Evolutionary conservation across 2,113 vertebrate species (phyloP), one percentile per base, ranked within the genome.

Genomic region (Bagarius yarrelli): DNA sequence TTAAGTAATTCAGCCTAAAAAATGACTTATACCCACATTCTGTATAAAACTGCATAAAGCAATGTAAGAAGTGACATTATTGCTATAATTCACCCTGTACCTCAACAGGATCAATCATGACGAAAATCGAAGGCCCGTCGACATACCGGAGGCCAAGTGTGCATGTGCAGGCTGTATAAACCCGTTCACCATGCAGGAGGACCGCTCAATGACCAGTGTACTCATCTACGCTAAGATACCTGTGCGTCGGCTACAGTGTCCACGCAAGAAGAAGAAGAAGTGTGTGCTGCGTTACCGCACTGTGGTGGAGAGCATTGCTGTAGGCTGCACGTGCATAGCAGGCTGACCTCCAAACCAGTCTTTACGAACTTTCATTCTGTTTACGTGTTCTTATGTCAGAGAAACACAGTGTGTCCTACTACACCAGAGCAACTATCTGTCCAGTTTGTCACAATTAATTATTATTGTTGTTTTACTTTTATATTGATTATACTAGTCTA

Each of bases 241-340:
- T 0, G 94, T 95, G 81, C 92, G 92, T 64, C 90, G 94, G 67
- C 89, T 90, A 72, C 90, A 95, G 59, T 95, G 94, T 85, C 86
- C 78, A 82, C 86, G 78, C 80, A 81, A 71, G 69, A 88, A 85
- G 78, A 92, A 80, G 57, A 90, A 86, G 70, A 89, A 86, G 32
- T 93, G 93, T 52, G 89, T 76, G 34, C 90, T 86, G 59, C 92
- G 93, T 47, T 92, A 92, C 78, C 89, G 91, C 83, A 87, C 66
- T 5, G 92, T 95, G 84, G 94, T 96, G 93, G 95, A 96, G 88
- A 95, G 93, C 88, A 93, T 96, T 0, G 94, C 95, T 0, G 94
- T 96, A 81, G 95, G 94, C 78, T 95, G 94, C 81, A 96, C 95
- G 75, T 95, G 94, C 86, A 95, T 96, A 87, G 95, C 95, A 88